Evolutionary conservation across 2,113 vertebrate genomes (phyloP).

Genomic region (Addax nasomaculatus): DNA sequence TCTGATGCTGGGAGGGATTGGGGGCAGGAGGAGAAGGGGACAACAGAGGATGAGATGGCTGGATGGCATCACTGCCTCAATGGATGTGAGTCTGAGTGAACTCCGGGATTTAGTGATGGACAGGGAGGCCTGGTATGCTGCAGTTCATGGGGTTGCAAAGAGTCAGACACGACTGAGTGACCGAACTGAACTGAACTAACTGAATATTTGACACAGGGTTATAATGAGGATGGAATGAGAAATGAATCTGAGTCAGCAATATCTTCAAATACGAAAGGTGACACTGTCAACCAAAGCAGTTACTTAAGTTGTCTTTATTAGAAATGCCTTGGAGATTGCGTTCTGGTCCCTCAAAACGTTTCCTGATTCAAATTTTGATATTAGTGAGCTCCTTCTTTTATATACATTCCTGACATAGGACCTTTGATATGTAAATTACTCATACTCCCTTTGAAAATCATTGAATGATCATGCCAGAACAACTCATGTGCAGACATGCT

Average conservation of each 20-base stretch:
- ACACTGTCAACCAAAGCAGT: background rate
- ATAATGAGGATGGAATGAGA: background rate
- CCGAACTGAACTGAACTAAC: no score
- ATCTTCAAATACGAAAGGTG: background rate
- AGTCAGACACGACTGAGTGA: rapidly evolving
- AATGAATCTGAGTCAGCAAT: background rate
- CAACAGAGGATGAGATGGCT: no score
- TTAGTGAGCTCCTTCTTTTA: background rate
- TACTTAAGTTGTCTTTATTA: background rate
- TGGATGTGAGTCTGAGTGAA: no score
- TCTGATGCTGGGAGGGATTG: no score
- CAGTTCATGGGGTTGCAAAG: no score
- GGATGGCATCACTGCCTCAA: no score
- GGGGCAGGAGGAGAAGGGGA: no score
- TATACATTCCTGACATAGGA: background rate
- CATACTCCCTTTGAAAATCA: slow-evolving; percentile 15
- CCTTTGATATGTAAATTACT: slow-evolving; percentile 47
- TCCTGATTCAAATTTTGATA: background rate
- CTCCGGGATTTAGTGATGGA: no score
- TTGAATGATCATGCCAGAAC: slow-evolving; percentile 39
- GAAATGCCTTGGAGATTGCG: background rate
- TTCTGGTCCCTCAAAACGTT: background rate
- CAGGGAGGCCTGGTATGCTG: no score
- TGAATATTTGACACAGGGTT: background rate
- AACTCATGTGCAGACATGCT: background rate